Base-by-base conservation (phyloP, 1,140 invertebrate genomes). In the Pseudomyrmex sp. region DNA sequence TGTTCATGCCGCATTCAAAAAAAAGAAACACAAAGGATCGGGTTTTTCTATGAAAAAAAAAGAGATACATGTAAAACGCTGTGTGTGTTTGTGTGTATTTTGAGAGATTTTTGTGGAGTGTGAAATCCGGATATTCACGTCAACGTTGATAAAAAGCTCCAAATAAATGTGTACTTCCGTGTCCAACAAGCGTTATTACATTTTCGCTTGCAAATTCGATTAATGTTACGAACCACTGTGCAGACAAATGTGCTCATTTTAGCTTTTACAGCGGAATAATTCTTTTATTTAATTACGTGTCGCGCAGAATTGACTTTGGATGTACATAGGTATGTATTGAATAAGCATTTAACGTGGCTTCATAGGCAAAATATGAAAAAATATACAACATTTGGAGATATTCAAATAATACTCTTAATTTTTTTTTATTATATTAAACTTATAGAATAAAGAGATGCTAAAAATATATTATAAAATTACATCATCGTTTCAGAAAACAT, bases 131-230 rank as follows among this genome's bases (percentile, higher is more conserved):
- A 59, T 59, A 80, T 80, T 72, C 54, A 44, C n/a, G n/a, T 9
- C 18, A 10, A 70, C 35, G 35, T 35, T 35, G 35, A 35, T 35
- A 35, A 35, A 35, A 35, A 5, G 35, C 54, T 70, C 0, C 20
- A 59, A 59, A 69, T 79, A 50, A 69, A 70, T 46, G 15, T 48
- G 46, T 35, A 26, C 70, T 80, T 80, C n/a, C 48, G 23, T 18
- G 15, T 35, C 35, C 8, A 7, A 70, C 15, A 79, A 15, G 61
- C 65, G n/a, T 59, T 69, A 69, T 79, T 4, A 13, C 13, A 70
- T 70, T 59, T 80, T 50, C 8, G 61, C 35, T 70, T 23, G 65
- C 12, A 80, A 77, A 70, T 80, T 80, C 54, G 66, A 72, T 80
- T 70, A 72, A 58, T 48, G n/a, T 70, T 72, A 50, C 54, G 18